A percentile compares a stretch with the other conserved stretches of the same genome.
Evolutionary conservation across 2,888 invertebrate genomes (phyloP).

Genomic region (Carterocephalus palaemon): DNA sequence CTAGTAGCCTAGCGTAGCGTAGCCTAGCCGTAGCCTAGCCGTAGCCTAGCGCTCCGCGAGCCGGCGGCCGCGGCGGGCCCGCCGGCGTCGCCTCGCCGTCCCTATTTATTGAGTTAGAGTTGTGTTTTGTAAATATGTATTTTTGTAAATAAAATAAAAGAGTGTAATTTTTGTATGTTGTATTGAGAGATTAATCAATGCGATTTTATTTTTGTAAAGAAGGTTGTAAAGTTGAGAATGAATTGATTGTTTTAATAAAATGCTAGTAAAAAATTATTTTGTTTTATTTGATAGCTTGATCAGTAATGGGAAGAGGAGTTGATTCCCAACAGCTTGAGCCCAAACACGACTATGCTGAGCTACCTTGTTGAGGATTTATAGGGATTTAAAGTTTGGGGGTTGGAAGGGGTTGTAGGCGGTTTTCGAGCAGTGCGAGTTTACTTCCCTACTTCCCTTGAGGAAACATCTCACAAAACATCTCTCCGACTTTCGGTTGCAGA

Average conservation of each 20-base stretch:
- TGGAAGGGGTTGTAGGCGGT: too few species aligned
- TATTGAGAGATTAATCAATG: constrained; percentile 44
- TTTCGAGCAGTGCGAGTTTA: too few species aligned
- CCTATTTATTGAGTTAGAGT: constrained; percentile 57
- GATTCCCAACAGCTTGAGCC: too few species aligned
- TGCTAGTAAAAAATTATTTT: constrained; percentile 39
- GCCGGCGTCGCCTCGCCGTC: constrained; percentile 32
- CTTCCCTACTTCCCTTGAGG: too few species aligned
- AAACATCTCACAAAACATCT: too few species aligned
- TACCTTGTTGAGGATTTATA: too few species aligned
- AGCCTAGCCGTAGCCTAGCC: constrained; percentile 26
- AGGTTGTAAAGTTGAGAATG: constrained; percentile 55
- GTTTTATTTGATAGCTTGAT: constrained; percentile 33
- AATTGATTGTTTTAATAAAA: constrained; percentile 64
- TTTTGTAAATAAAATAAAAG: constrained; percentile 68
- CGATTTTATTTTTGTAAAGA: constrained; percentile 60
- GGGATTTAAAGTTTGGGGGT: too few species aligned
- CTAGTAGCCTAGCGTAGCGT: constrained; percentile 37
- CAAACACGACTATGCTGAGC: too few species aligned
- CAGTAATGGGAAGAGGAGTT: constrained; percentile 34
- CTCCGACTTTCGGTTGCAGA: too few species aligned
- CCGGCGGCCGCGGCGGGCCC: constrained; percentile 9
- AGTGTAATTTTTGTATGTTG: constrained; percentile 52
- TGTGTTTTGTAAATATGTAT: constrained; percentile 64
- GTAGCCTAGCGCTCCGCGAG: constrained; percentile 37